A percentile compares a stretch with the other conserved stretches of the same genome.
These are phyloP conservation scores for Tribolium castaneum DNA, from an alignment of 1,140 invertebrate species.

Conservation along the genomic window DNA sequence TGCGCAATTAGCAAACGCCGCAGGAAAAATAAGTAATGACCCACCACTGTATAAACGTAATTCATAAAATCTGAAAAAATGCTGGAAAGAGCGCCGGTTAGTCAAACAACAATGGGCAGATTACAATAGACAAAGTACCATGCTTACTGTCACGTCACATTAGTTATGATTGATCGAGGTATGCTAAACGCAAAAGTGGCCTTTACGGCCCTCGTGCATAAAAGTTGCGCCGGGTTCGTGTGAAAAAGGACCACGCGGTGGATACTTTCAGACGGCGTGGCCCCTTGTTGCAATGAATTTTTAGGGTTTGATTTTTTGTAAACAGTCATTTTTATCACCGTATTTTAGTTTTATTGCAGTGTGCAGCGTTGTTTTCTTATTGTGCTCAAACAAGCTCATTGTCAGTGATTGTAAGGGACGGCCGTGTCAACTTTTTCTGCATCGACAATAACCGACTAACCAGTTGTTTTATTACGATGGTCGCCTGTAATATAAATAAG, in stretches of 20 bases:
- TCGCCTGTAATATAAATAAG: constrained; percentile 42
- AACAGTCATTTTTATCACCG: constrained; percentile 56
- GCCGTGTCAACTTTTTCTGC: constrained; percentile 49
- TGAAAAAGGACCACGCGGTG: constrained; percentile 54
- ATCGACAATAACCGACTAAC: constrained; percentile 36
- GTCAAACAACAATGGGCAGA: constrained; percentile 58
- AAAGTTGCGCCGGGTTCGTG: constrained; percentile 40
- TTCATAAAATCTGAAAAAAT: constrained; percentile 51
- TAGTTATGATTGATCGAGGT: constrained; percentile 60
- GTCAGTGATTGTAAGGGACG: constrained; percentile 43
- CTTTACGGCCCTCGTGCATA: constrained; percentile 44
- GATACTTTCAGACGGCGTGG: constrained; percentile 53
- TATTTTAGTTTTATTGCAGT: constrained; percentile 56
- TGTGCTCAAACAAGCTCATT: constrained; percentile 51
- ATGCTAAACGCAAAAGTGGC: constrained; percentile 38
- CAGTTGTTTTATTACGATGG: constrained; percentile 48
- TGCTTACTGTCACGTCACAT: constrained; percentile 62
- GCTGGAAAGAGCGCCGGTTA: constrained; percentile 54
- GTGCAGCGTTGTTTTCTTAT: constrained; percentile 50
- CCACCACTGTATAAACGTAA: constrained; percentile 44
- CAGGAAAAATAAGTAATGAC: constrained; percentile 41
- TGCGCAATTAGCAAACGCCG: constrained; percentile 21
- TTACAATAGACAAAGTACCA: constrained; percentile 62
- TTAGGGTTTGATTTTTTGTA: constrained; percentile 58
- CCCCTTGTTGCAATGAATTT: constrained; percentile 55